Conservation (phyloP, 2,888 invertebrate species). For the Mamestra brassicae region DNA sequence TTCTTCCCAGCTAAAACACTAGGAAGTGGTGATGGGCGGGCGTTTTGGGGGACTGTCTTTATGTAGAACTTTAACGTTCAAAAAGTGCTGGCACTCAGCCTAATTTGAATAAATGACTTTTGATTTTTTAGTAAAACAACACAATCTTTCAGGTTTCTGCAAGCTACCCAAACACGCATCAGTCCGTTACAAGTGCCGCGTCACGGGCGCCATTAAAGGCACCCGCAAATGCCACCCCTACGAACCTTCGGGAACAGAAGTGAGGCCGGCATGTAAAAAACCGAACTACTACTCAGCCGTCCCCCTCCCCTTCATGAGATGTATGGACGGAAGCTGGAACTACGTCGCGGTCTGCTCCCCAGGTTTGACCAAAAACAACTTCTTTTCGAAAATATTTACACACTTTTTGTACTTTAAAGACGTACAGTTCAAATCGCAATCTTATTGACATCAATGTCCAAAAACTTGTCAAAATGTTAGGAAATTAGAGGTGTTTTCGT, state of each 20-base stretch:
- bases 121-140: too few species aligned
- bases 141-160: conserved; percentile 72
- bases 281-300: conserved; percentile 75
- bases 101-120: too few species aligned
- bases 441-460: too few species aligned
- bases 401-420: too few species aligned
- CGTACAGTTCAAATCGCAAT: too few species aligned
- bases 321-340: conserved; percentile 77
- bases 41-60: too few species aligned
- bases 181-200: conserved; percentile 73
- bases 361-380: conserved; percentile 74
- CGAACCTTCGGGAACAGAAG: conserved; percentile 74
- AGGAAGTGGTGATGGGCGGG: too few species aligned
- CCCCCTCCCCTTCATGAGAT: conserved; percentile 71
- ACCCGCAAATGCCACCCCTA: conserved; percentile 67
- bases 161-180: conserved; percentile 70
- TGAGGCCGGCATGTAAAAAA: conserved; percentile 70
- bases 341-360: conserved; percentile 72
- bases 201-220: conserved; percentile 61
- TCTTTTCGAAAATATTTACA: neutral
- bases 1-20: too few species aligned
- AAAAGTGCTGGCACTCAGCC: too few species aligned
- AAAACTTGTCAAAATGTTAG: too few species aligned
- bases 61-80: too few species aligned
- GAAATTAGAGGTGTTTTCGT: too few species aligned